These are phyloP conservation scores for Andricus grossulariae DNA, from an alignment of 1,140 invertebrate genomes.

Conservation along the genomic window DNA sequence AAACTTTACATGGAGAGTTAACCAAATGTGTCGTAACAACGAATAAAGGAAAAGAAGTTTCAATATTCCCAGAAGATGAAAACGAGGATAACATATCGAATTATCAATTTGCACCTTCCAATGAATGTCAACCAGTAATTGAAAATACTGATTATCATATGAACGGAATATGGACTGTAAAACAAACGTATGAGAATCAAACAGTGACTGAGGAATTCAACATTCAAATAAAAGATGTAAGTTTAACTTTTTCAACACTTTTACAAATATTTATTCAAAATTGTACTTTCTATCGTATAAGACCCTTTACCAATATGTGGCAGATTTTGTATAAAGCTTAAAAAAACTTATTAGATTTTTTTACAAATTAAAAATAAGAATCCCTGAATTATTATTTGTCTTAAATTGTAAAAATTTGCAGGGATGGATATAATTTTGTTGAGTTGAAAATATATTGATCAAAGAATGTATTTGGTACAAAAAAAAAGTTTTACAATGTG, in stretches of 20 bases:
- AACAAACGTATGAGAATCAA: slow-evolving; percentile 25
- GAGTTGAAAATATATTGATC: no score
- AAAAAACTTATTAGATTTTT: no score
- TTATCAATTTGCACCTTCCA: background rate
- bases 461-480: no score
- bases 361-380: no score
- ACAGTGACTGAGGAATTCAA: slow-evolving; percentile 13
- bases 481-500: no score
- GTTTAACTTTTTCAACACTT: background rate
- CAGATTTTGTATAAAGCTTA: no score
- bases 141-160: background rate
- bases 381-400: no score
- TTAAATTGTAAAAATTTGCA: no score
- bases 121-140: background rate
- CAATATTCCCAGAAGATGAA: background rate
- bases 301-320: no score
- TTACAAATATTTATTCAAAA: slow-evolving; percentile 1
- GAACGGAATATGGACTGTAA: slow-evolving; percentile 42
- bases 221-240: slow-evolving; percentile 47
- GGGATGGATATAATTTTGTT: no score
- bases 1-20: background rate
- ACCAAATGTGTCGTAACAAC: background rate
- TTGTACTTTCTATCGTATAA: background rate
- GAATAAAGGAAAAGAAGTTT: background rate
- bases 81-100: background rate